Evolutionary conservation across 2,113 vertebrate species (phyloP).

Genomic region (Barbus barbus): DNA sequence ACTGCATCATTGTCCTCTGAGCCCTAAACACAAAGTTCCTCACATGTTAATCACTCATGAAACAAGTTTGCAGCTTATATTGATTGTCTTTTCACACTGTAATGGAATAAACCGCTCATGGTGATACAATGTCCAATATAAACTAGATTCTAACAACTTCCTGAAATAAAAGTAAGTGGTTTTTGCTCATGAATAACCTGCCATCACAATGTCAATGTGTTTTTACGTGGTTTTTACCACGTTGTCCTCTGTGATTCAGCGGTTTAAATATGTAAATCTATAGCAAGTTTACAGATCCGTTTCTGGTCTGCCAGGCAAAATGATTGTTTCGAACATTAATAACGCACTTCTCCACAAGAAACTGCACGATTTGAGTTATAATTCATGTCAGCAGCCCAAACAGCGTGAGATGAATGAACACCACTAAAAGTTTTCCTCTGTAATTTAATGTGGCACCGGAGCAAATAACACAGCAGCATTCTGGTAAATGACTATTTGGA

Average conservation of each 20-base stretch:
- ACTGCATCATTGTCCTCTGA: constrained; percentile 71
- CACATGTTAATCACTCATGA: not conserved
- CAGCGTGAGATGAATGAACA: not conserved
- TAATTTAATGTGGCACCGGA: constrained; percentile 22
- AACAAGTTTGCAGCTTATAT: not conserved
- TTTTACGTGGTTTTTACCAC: not conserved
- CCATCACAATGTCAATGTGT: not conserved
- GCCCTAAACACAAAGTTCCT: constrained; percentile 58
- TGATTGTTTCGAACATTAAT: constrained; percentile 9
- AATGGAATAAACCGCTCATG: not conserved
- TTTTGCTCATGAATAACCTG: not conserved
- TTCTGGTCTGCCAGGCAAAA: not conserved
- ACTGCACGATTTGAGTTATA: not conserved
- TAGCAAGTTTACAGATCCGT: not conserved
- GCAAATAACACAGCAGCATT: constrained; percentile 17
- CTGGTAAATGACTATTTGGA: constrained; percentile 20
- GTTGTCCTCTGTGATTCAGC: not conserved
- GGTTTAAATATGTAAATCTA: not conserved
- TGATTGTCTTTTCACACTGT: not conserved
- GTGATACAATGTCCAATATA: not conserved
- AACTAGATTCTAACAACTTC: not conserved
- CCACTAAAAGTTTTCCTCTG: constrained; percentile 11
- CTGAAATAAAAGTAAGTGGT: not conserved
- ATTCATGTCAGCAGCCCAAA: constrained; percentile 4
- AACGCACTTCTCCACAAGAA: not conserved